Conservation (phyloP, 2,888 invertebrate species). For the Scaptomyza cyrtandrae region DNA sequence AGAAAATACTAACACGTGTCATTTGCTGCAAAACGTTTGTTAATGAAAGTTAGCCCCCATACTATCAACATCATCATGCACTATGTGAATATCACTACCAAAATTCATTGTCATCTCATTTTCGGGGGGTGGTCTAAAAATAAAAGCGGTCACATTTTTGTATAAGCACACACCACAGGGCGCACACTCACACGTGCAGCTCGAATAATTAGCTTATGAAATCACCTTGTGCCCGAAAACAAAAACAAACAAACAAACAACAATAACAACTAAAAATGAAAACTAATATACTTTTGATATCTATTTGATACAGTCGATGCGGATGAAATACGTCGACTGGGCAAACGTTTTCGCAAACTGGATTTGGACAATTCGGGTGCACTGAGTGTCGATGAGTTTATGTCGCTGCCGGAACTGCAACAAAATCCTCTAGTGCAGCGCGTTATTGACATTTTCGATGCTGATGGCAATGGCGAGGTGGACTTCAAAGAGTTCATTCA, state of each 20-base stretch:
- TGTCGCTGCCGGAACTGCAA: conserved; percentile 99
- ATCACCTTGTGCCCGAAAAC: conserved; percentile 20
- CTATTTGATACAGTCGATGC: conserved; percentile 89
- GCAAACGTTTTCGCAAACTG: conserved; percentile 99
- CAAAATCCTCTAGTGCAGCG: conserved; percentile 99
- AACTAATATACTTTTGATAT: conserved; percentile 6
- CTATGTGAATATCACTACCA: conserved; percentile 38
- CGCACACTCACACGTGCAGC: conserved; percentile 32
- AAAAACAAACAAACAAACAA: conserved; percentile 7
- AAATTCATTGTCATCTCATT: conserved; percentile 41
- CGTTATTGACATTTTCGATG: conserved; percentile 99
- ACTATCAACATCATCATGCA: conserved; percentile 31
- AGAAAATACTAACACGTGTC: conserved; percentile 28
- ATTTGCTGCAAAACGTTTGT: background rate
- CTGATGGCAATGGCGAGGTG: conserved; percentile 99
- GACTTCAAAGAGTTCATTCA: conserved; percentile 97
- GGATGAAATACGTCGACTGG: conserved; percentile 99
- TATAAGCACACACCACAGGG: conserved; percentile 21
- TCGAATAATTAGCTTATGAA: conserved; percentile 39
- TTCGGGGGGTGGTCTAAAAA: conserved; percentile 45
- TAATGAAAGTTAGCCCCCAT: conserved; percentile 2
- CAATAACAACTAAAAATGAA: background rate
- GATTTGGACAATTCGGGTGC: conserved; percentile 99
- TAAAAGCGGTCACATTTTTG: conserved; percentile 46
- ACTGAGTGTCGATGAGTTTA: conserved; percentile 99